These are phyloP conservation scores for Rhyacichthys aspro DNA, from an alignment of 2,797 vertebrate species.

Conservation along the genomic window DNA sequence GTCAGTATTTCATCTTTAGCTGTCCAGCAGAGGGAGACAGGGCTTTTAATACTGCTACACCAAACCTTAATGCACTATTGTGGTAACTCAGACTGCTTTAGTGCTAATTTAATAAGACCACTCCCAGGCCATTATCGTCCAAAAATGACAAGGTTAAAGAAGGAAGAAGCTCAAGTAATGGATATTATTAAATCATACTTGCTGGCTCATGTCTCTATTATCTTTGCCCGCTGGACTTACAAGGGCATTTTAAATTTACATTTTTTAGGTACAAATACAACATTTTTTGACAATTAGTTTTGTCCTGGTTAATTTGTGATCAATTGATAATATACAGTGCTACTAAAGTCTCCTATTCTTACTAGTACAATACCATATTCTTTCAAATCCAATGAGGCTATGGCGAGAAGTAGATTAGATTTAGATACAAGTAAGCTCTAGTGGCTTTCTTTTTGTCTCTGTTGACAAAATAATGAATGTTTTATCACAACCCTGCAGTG, in stretches of 20 bases:
- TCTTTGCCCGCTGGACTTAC: neutral
- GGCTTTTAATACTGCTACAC: slow-evolving; percentile 31
- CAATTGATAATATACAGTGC: neutral
- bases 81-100: neutral
- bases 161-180: neutral
- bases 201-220: neutral
- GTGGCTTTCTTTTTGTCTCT: neutral
- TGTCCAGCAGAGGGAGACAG: slow-evolving; percentile 59
- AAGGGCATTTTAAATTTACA: too few species aligned
- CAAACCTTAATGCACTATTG: slow-evolving; percentile 31
- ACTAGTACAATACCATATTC: neutral
- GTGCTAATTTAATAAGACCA: neutral
- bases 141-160: slow-evolving; percentile 7
- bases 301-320: neutral
- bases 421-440: neutral
- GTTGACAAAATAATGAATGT: neutral
- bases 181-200: neutral
- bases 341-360: neutral
- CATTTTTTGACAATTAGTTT: too few species aligned
- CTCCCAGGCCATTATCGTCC: neutral
- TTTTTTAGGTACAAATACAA: too few species aligned
- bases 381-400: neutral
- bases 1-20: slow-evolving; percentile 4
- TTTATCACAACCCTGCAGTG: slow-evolving; percentile 11
- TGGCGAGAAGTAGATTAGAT: neutral